Conservation (phyloP, 30 jellyfish, hydroid and myxozoan species). For the Haliclystus octoradiatus region DNA sequence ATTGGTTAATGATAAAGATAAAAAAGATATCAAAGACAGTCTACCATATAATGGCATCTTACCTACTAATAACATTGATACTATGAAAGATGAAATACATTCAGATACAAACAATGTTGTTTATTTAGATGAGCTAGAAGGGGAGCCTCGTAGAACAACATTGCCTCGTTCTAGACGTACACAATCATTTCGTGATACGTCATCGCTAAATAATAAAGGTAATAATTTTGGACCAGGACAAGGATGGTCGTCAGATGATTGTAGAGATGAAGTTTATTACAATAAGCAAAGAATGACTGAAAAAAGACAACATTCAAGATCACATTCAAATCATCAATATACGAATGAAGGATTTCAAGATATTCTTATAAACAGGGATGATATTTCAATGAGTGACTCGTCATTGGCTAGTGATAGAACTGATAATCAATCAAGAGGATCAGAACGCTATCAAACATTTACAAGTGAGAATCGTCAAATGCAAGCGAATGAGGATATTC, state of each 20-base stretch:
- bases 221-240: not conserved
- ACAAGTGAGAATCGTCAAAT: not conserved
- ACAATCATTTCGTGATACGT: not conserved
- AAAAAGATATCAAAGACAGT: not conserved
- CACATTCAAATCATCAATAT: not conserved
- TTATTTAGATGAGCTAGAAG: not conserved
- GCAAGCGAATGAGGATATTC: slow-evolving; percentile 10
- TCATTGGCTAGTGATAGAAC: slow-evolving; percentile 14
- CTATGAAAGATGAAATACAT: not conserved
- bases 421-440: not conserved
- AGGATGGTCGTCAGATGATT: not conserved
- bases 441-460: not conserved
- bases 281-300: slow-evolving; percentile 1
- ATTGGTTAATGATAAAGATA: not conserved
- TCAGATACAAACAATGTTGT: not conserved
- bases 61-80: not conserved
- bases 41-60: not conserved
- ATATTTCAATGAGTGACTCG: slow-evolving; percentile 26
- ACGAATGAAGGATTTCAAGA: not conserved
- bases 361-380: slow-evolving; percentile 8
- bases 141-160: not conserved
- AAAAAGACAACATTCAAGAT: not conserved
- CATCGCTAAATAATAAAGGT: not conserved
- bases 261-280: not conserved
- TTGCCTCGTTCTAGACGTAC: not conserved